These are phyloP conservation scores for Fragum whitleyi DNA, from an alignment of 2,888 invertebrate species.

Conservation along the genomic window DNA sequence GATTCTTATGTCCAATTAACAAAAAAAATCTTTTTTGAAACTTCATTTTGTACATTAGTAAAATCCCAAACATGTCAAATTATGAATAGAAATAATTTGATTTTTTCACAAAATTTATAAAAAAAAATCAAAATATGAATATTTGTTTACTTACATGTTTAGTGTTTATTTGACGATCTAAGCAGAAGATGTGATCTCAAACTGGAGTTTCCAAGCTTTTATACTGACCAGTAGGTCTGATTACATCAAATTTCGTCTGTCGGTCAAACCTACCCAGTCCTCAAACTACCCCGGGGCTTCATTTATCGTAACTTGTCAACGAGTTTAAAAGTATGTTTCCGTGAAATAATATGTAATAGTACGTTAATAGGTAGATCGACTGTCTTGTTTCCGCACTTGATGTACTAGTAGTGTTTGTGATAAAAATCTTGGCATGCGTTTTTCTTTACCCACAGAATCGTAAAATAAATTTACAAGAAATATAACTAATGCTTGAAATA, in stretches of 20 bases:
- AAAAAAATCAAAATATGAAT: not conserved
- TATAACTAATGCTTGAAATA: too few species aligned
- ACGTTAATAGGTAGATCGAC: not conserved
- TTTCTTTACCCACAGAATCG: too few species aligned
- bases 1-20: too few species aligned
- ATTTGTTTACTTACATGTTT: conserved; percentile 8
- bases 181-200: not conserved
- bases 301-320: not conserved
- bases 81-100: too few species aligned
- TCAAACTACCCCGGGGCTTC: not conserved
- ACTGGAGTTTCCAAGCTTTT: not conserved
- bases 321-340: not conserved
- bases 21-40: too few species aligned
- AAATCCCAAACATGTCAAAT: too few species aligned
- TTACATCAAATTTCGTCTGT: not conserved
- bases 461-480: too few species aligned
- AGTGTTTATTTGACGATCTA: conserved; percentile 2
- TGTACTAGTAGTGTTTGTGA: too few species aligned
- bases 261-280: not conserved
- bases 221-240: not conserved
- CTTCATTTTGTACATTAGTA: too few species aligned
- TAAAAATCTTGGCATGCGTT: too few species aligned
- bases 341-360: not conserved
- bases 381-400: not conserved
- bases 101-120: too few species aligned